phyloP scores from a whole-genome alignment of 1,140 invertebrate species.

The Chionoecetes opilio region DNA sequence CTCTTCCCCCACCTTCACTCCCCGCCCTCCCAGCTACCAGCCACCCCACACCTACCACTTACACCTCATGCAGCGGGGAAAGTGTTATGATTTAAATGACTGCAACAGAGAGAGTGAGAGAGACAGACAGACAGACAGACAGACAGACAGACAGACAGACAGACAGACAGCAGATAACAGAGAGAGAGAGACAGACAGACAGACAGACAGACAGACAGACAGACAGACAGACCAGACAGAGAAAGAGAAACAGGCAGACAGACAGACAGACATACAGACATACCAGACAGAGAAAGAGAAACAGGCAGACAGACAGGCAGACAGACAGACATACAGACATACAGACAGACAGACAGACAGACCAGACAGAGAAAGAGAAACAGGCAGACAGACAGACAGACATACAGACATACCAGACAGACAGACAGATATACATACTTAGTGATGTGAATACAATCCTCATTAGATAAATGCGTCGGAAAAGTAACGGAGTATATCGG shows the following conservation, averaged over 20 bases:
- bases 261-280: background rate
- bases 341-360: no score
- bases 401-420: no score
- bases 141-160: background rate
- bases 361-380: no score
- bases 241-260: no score
- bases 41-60: no score
- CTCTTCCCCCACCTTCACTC: background rate
- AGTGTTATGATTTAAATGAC: background rate
- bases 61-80: background rate
- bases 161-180: background rate
- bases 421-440: background rate
- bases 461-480: no score
- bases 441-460: background rate
- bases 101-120: background rate
- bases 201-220: background rate
- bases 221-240: background rate
- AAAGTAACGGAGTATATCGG: no score
- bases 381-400: no score
- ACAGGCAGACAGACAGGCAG: background rate
- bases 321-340: no score
- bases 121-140: background rate
- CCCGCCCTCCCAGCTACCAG: no score
- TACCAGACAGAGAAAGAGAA: no score
- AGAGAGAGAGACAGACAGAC: background rate